Evolutionary conservation across 2,888 invertebrate genomes (phyloP).

Genomic region (Cheilosia impressa): DNA sequence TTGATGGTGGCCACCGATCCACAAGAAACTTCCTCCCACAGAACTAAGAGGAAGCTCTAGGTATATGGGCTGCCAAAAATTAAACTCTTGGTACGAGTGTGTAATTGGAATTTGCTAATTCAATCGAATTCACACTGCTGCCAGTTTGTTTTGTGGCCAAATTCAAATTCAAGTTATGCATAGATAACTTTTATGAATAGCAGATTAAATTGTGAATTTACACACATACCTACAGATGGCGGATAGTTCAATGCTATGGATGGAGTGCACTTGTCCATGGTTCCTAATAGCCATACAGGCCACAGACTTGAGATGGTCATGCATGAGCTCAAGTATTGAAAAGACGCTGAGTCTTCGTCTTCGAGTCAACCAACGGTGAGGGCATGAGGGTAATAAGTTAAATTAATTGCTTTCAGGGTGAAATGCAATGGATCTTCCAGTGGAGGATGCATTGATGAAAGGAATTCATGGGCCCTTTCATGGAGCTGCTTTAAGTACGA

Average conservation of each 20-base stretch:
- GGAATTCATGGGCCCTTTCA: too few relatives aligned
- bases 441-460: too few relatives aligned
- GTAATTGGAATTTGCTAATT: slow-evolving; percentile 39
- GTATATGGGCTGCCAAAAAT: slow-evolving; percentile 31
- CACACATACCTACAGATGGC: not conserved
- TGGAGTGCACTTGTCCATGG: slow-evolving; percentile 3
- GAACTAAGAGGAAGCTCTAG: slow-evolving; percentile 15
- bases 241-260: slow-evolving; percentile 25
- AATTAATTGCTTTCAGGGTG: slow-evolving; percentile 39
- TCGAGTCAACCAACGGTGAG: slow-evolving; percentile 12
- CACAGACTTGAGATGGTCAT: slow-evolving; percentile 10
- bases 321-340: not conserved
- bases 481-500: too few relatives aligned
- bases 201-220: slow-evolving; percentile 25
- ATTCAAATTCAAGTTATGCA: slow-evolving; percentile 24
- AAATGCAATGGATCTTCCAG: too few relatives aligned
- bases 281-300: slow-evolving; percentile 3
- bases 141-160: slow-evolving; percentile 51
- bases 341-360: slow-evolving; percentile 1
- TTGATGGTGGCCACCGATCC: slow-evolving; percentile 1
- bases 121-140: slow-evolving; percentile 46
- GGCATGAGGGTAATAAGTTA: slow-evolving; percentile 29
- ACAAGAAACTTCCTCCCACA: not conserved
- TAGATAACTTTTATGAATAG: slow-evolving; percentile 42
- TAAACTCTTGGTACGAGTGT: slow-evolving; percentile 1